Base-by-base conservation (phyloP, 2,888 invertebrate species). In the Chloroclysta siterata region DNA sequence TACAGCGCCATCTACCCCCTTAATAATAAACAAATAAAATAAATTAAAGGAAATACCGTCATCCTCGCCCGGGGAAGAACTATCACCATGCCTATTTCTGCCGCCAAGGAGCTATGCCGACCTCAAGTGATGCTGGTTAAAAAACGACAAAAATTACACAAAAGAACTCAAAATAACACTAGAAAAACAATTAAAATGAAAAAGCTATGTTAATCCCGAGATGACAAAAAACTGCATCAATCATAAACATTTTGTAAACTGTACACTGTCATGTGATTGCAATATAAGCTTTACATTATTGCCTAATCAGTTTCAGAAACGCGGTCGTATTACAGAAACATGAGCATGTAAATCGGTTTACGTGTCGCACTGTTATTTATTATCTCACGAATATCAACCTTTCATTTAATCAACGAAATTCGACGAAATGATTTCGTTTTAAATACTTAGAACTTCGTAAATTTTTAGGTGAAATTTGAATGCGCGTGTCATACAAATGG, bases 391-490 rank as follows among this genome's bases (percentile, higher is more conserved):
- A 65, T 70, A 68, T 69, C 57, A 67, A 56, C 53, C 59, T 50
- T 52, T 60, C 51, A 59, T 79, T 77, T 72, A 68, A 69, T 69
- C 69, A 62, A 69, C 65, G 67, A 78, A 77, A 83, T 81, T 80
- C 80, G 77, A 71, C 72, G 70, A 73, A 74, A 3, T 1, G 10
- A 22, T 44, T 44, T 44, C 6, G 33, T 33, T 33, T 33, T 33
- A 33, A 0, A 7, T 7, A 22, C 22, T 22, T 44, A 7, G n/a
- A 15, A 44, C 44, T 15, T 44, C 8, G 22, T 15, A 5, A 15
- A 15, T 44, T 44, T 44, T 44, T 44, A 15, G 5, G 33, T 33
- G 33, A 33, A 22, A 29, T 29, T 4, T 29, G 29, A 4, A 5
- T 6, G 29, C 29, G 4, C 29, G 29, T 29, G 29, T 6, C 6